These are phyloP conservation scores for Pachycephala philippinensis DNA, from an alignment of 2,113 vertebrate genomes.

Conservation along the genomic window DNA sequence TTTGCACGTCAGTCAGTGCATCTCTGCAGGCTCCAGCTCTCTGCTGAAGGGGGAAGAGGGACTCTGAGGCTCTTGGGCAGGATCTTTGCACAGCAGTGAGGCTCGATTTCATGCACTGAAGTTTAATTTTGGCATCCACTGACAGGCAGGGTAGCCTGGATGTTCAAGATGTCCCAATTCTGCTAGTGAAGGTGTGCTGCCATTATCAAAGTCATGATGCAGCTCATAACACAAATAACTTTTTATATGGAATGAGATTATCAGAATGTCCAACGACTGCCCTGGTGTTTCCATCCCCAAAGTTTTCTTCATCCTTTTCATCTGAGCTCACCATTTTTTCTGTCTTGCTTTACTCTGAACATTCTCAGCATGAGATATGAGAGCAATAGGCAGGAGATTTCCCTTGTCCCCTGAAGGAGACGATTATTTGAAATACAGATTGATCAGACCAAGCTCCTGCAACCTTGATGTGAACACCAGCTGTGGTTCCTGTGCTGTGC, in stretches of 20 bases:
- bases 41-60: neutral
- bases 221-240: neutral
- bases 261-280: neutral
- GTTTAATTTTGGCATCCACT: neutral
- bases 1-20: neutral
- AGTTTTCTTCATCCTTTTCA: neutral
- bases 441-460: neutral
- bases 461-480: neutral
- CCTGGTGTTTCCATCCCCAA: neutral
- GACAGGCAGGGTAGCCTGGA: neutral
- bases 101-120: neutral
- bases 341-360: neutral
- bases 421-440: fast-evolving
- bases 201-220: neutral
- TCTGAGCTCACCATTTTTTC: neutral
- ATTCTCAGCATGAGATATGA: neutral
- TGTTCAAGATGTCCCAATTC: neutral
- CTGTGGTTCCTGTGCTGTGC: neutral
- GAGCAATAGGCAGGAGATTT: neutral
- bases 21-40: neutral
- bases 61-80: neutral
- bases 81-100: neutral
- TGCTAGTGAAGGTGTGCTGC: neutral
- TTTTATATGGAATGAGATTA: neutral
- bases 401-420: neutral